phyloP scores from a whole-genome alignment of 2,113 vertebrate genomes.

The Podarcis raffonei region DNA sequence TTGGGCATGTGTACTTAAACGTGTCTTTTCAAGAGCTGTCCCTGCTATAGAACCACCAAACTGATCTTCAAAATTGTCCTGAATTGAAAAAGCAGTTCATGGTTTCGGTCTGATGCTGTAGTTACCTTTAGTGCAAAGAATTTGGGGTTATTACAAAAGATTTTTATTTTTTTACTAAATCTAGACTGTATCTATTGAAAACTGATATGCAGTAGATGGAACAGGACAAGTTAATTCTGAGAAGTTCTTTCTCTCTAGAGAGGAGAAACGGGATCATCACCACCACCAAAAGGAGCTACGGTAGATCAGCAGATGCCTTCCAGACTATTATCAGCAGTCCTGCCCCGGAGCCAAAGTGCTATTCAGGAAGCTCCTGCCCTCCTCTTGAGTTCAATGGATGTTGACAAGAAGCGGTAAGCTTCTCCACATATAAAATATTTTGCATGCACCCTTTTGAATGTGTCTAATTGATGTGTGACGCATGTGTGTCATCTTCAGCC shows the following conservation, averaged over 20 bases:
- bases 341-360: slow-evolving; percentile 30
- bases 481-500: too few relatives aligned
- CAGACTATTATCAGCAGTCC: slow-evolving; percentile 18
- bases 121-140: not conserved
- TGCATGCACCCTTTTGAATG: not conserved
- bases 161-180: not conserved
- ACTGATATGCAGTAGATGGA: not conserved
- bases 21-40: not conserved
- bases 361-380: not conserved
- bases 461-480: not conserved
- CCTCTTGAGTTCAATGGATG: not conserved
- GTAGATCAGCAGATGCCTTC: slow-evolving; percentile 27
- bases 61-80: not conserved
- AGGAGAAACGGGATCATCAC: slow-evolving; percentile 32
- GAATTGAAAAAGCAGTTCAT: not conserved
- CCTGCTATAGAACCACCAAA: not conserved
- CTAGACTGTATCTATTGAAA: slow-evolving; percentile 20
- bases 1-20: not conserved
- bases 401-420: slow-evolving; percentile 43
- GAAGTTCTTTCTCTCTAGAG: slow-evolving; percentile 11
- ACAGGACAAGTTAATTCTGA: not conserved
- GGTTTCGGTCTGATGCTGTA: not conserved
- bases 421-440: not conserved
- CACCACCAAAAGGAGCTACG: slow-evolving; percentile 32
- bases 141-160: not conserved